Conservation (phyloP, 2,113 vertebrate species). For the Grus americana region DNA sequence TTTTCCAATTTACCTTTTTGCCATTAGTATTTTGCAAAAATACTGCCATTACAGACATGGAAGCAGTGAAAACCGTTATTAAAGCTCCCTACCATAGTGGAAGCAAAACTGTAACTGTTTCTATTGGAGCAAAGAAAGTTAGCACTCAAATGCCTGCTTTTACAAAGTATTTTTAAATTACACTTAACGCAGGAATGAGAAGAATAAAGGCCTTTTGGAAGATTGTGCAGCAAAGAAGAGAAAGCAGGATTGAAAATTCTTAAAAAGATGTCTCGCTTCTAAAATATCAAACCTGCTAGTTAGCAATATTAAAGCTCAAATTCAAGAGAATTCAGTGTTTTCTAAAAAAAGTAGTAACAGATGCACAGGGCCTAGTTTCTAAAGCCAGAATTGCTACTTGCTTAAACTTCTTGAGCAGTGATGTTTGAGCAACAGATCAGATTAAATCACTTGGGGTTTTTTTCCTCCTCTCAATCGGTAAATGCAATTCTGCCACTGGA, state of each 20-base stretch:
- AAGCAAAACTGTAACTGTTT: constrained; percentile 64
- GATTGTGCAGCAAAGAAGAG: constrained; percentile 71
- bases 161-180: constrained; percentile 22
- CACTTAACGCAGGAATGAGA: constrained; percentile 58
- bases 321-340: constrained; percentile 53
- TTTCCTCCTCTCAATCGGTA: neutral
- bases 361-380: neutral
- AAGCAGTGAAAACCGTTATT: constrained; percentile 8
- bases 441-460: neutral
- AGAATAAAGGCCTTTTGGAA: constrained; percentile 72
- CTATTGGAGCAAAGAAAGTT: neutral
- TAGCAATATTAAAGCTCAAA: constrained; percentile 81
- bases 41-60: neutral
- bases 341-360: neutral
- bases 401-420: neutral
- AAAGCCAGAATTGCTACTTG: neutral
- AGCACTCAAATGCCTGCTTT: constrained; percentile 2
- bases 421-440: neutral
- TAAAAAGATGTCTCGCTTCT: constrained; percentile 32
- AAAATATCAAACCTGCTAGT: constrained; percentile 79
- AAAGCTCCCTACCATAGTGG: constrained; percentile 26
- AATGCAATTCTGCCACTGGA: neutral
- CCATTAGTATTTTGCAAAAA: neutral
- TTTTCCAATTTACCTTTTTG: neutral
- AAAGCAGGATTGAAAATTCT: constrained; percentile 79